Evolutionary conservation across 2,797 vertebrate genomes (phyloP).

Genomic region (Eulemur rubriventer): DNA sequence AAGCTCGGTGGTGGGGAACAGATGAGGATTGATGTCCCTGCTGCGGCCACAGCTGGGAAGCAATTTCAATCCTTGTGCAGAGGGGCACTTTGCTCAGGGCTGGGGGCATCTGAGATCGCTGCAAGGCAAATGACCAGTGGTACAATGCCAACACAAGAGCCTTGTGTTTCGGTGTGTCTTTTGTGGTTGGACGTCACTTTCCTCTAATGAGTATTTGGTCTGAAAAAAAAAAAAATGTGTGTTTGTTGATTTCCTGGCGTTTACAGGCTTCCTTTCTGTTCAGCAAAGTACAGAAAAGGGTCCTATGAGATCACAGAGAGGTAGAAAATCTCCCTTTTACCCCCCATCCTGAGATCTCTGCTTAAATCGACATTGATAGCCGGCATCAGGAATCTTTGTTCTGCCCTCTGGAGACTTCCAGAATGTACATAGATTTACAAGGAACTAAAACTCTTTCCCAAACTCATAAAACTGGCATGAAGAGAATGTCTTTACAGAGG

Average conservation of each 20-base stretch:
- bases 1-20: constrained; percentile 56
- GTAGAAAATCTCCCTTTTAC: neutral
- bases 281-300: neutral
- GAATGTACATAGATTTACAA: neutral
- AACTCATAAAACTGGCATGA: neutral
- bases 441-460: neutral
- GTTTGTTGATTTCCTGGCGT: neutral
- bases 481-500: neutral
- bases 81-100: neutral
- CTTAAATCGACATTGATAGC: neutral
- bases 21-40: constrained; percentile 61
- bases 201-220: neutral
- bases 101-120: neutral
- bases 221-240: neutral
- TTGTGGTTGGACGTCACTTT: neutral
- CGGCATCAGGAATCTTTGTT: neutral
- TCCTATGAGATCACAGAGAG: neutral
- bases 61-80: neutral
- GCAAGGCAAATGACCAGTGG: neutral
- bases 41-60: neutral
- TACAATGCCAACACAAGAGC: neutral
- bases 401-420: neutral
- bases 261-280: neutral
- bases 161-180: neutral
- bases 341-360: neutral